Base-by-base conservation (phyloP, 92 coral and sea anemone species). In the Phenganax subtilis region DNA sequence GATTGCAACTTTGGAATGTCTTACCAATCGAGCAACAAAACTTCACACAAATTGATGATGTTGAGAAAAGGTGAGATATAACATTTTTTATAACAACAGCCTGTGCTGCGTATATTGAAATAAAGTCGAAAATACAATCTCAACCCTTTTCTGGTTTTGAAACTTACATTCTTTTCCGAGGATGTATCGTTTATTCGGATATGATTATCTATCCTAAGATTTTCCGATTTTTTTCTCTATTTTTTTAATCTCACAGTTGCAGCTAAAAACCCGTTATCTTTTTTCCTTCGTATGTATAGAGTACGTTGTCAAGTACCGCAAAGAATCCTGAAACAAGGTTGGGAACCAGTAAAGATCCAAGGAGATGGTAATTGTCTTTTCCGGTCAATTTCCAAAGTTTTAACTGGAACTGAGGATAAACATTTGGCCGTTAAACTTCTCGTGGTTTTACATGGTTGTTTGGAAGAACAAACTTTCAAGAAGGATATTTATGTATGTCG, bases 221-320 rank as follows among this genome's bases (percentile, higher is more conserved):
- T 37, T 37, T 37, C 5, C 47, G 25, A 20, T 20, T 20, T 20
- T 20, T 20, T 20, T 20, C 25, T 20, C 25, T 20, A 20, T 20
- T 20, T 20, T 20, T 20, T 20, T 1, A 37, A 37, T 37, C 47
- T 37, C 47, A 37, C 47, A 37, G 47, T 37, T 37, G 47, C 47
- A 37, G 47, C 47, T 37, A 37, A 37, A 37, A 37, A 37, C 3
- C 47, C 47, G 47, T 37, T 1, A 37, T 37, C 47, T 37, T 37
- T 37, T 37, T 37, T 37, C 47, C 47, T 37, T 37, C 47, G 47
- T 37, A 37, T 37, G 47, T 59, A 20, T 20, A 59, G 65, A 14
- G 65, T 59, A 59, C 65, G 65, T 59, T 59, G 65, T 20, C 65
- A 59, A 59, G 65, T 59, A 14, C 65, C 65, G 65, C 2, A 59